A percentile compares a stretch with the other conserved stretches of the same genome.
These are phyloP conservation scores for Thymelicus acteon DNA, from an alignment of 2,888 invertebrate species.

Conservation along the genomic window DNA sequence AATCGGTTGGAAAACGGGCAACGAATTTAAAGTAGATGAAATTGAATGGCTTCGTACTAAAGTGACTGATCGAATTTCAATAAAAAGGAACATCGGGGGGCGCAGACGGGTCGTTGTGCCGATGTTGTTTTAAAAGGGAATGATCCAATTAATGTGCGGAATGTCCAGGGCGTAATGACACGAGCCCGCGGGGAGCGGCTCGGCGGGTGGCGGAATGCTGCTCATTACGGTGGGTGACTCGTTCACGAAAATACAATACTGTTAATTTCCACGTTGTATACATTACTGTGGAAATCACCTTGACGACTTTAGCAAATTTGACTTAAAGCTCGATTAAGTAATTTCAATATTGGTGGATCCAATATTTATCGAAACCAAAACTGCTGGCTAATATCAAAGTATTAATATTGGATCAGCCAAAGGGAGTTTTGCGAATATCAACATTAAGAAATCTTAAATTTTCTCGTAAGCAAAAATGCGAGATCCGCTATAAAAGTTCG, in stretches of 20 bases:
- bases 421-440: constrained; percentile 24
- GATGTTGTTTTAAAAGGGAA: constrained; percentile 53
- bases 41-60: constrained; percentile 46
- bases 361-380: constrained; percentile 17
- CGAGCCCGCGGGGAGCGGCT: constrained; percentile 51
- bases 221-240: constrained; percentile 43
- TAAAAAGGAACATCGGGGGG: constrained; percentile 43
- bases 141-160: constrained; percentile 65
- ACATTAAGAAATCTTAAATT: constrained; percentile 18
- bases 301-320: constrained; percentile 12
- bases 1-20: constrained; percentile 43
- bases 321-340: constrained; percentile 24
- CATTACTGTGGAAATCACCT: constrained; percentile 21
- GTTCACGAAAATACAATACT: constrained; percentile 43
- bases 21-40: constrained; percentile 49
- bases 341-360: constrained; percentile 18
- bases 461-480: constrained; percentile 21
- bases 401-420: constrained; percentile 14
- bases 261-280: constrained; percentile 30
- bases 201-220: constrained; percentile 38
- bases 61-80: constrained; percentile 52
- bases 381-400: constrained; percentile 18
- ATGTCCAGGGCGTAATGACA: constrained; percentile 63
- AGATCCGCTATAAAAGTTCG: constrained; percentile 16
- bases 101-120: constrained; percentile 37